Percentiles rank a stretch among this genome's conserved stretches.
phyloP scores from a whole-genome alignment of 2,113 vertebrate species.

The Saguinus imperator region DNA sequence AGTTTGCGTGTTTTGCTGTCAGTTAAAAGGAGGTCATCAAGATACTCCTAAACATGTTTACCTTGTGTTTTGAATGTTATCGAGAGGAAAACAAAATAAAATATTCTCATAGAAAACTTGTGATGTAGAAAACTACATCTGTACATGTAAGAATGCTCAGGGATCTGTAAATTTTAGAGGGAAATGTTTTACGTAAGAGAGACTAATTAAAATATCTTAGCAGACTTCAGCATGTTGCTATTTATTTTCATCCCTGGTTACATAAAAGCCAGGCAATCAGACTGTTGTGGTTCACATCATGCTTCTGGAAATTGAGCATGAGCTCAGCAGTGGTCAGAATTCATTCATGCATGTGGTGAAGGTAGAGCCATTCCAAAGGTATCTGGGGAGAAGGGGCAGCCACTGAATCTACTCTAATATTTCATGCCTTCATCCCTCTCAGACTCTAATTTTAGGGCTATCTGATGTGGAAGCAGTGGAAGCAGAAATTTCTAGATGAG shows the following conservation, averaged over 20 bases:
- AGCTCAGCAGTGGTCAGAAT: not conserved
- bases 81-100: not conserved
- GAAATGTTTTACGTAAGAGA: not conserved
- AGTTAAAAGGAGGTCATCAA: not conserved
- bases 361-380: too few relatives aligned
- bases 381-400: not conserved
- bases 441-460: not conserved
- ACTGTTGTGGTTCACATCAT: not conserved
- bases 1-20: not conserved
- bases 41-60: not conserved
- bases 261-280: not conserved
- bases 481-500: not conserved
- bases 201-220: not conserved
- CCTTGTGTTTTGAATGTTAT: not conserved
- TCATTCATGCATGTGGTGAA: not conserved
- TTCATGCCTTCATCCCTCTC: not conserved
- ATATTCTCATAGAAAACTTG: too few relatives aligned
- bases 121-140: not conserved
- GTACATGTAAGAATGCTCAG: not conserved
- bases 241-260: not conserved
- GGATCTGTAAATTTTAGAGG: not conserved
- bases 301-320: not conserved
- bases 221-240: not conserved
- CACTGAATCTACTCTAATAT: not conserved
- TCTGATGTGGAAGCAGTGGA: not conserved